A percentile compares a stretch with the other conserved stretches of the same genome.
These are phyloP conservation scores for Isotomurus palustris DNA, from an alignment of 2,888 invertebrate species.

Conservation along the genomic window DNA sequence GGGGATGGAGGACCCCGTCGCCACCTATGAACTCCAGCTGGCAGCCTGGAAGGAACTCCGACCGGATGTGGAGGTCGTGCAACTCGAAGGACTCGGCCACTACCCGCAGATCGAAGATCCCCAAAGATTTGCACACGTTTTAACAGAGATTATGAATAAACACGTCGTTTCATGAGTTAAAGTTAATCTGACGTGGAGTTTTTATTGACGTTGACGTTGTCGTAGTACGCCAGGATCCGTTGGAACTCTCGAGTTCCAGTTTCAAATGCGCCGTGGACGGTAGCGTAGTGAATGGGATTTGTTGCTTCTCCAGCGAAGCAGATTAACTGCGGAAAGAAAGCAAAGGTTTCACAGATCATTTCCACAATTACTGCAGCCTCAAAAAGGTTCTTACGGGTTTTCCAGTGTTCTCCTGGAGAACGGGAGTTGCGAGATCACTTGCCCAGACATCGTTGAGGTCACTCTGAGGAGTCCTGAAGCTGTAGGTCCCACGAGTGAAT, in stretches of 20 bases:
- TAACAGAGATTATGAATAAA: no score
- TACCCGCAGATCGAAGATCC: constrained; percentile 35
- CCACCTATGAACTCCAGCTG: constrained; percentile 16
- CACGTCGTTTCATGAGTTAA: no score
- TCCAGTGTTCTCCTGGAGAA: not conserved
- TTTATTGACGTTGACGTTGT: no score
- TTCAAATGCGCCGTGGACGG: constrained; percentile 69
- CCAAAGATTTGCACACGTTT: constrained; percentile 23
- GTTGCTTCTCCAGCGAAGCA: constrained; percentile 51
- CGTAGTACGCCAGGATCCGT: constrained; percentile 52
- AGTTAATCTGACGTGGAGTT: no score
- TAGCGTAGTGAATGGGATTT: constrained; percentile 49
- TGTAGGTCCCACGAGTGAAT: constrained; percentile 67
- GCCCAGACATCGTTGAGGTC: constrained; percentile 56
- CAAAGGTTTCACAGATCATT: no score
- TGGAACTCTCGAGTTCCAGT: constrained; percentile 69
- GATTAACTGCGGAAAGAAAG: constrained; percentile 40
- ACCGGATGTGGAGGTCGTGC: constrained; percentile 24
- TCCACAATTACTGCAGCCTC: no score
- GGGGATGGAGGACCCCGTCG: constrained; percentile 34
- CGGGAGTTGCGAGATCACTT: constrained; percentile 57
- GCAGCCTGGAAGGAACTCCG: constrained; percentile 27
- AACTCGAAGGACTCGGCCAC: constrained; percentile 29
- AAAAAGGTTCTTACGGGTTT: not conserved
- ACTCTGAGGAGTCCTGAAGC: constrained; percentile 57